Percentiles rank a stretch among this genome's conserved stretches.
Evolutionary conservation across 2,888 invertebrate genomes (phyloP).

Genomic region (Stenurella melanura): DNA sequence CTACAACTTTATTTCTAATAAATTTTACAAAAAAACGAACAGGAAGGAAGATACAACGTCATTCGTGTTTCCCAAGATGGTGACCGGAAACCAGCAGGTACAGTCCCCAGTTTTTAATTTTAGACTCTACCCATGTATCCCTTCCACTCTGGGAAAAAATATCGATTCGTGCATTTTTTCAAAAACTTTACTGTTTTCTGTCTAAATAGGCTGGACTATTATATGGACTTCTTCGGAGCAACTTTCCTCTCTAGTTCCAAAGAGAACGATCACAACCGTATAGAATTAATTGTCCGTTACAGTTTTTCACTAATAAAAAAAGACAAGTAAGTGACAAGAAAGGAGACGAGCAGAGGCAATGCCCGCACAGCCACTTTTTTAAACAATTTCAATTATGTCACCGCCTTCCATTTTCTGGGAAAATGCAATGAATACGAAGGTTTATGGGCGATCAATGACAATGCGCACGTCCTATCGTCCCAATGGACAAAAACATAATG

Average conservation of each 20-base stretch:
- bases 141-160: too few relatives aligned
- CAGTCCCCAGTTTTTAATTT: too few relatives aligned
- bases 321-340: background rate
- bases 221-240: too few relatives aligned
- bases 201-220: too few relatives aligned
- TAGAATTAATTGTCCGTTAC: background rate
- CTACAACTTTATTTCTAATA: too few relatives aligned
- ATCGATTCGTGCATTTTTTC: too few relatives aligned
- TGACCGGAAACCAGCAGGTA: too few relatives aligned
- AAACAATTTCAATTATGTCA: slow-evolving; percentile 55
- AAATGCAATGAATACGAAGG: slow-evolving; percentile 56
- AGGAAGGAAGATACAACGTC: too few relatives aligned
- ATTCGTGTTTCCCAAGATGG: too few relatives aligned
- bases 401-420: slow-evolving; percentile 49
- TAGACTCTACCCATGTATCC: too few relatives aligned
- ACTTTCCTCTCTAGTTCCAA: background rate
- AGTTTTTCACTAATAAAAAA: background rate
- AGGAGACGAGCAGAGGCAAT: background rate
- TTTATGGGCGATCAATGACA: slow-evolving; percentile 64
- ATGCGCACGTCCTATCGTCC: slow-evolving; percentile 61
- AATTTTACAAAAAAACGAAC: too few relatives aligned
- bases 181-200: too few relatives aligned
- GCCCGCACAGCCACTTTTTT: slow-evolving; percentile 34
- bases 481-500: slow-evolving; percentile 62
- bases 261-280: background rate